phyloP scores from a whole-genome alignment of 2,113 vertebrate species.

The Sphyrna mokarran region DNA sequence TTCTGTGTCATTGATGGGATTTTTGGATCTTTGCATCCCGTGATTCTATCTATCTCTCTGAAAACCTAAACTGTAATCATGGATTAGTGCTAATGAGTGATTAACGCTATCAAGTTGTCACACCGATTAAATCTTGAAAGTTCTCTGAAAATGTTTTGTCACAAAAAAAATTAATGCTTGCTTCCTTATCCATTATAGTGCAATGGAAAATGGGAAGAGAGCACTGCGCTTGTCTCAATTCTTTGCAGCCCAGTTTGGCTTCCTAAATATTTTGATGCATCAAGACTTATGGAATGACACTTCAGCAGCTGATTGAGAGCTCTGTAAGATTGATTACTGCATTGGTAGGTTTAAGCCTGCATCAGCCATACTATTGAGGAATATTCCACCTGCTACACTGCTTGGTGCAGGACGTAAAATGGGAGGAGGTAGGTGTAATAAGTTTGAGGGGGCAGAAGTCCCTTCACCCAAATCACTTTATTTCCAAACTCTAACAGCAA shows the following conservation, averaged over 20 bases:
- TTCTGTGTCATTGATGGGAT: too few relatives aligned
- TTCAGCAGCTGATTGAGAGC: not conserved
- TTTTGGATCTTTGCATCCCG: not conserved
- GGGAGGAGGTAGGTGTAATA: not conserved
- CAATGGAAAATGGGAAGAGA: not conserved
- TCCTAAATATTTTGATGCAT: not conserved
- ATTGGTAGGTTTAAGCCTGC: not conserved
- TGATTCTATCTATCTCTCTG: not conserved
- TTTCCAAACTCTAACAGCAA: too few relatives aligned
- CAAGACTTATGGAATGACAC: not conserved
- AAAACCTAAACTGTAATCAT: not conserved
- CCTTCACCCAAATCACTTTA: too few relatives aligned
- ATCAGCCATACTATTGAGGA: too few relatives aligned
- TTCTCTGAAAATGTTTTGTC: not conserved
- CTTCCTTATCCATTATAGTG: not conserved
- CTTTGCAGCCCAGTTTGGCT: not conserved
- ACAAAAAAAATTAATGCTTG: not conserved
- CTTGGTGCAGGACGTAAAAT: not conserved
- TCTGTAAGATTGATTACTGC: not conserved
- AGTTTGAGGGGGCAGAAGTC: too few relatives aligned
- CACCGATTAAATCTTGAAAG: not conserved
- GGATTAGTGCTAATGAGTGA: not conserved
- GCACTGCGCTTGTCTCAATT: not conserved
- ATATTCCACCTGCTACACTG: not conserved
- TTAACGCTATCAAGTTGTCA: not conserved